Base-by-base conservation (phyloP, 1,140 invertebrate genomes). In the Zaprionus vittiger region DNA sequence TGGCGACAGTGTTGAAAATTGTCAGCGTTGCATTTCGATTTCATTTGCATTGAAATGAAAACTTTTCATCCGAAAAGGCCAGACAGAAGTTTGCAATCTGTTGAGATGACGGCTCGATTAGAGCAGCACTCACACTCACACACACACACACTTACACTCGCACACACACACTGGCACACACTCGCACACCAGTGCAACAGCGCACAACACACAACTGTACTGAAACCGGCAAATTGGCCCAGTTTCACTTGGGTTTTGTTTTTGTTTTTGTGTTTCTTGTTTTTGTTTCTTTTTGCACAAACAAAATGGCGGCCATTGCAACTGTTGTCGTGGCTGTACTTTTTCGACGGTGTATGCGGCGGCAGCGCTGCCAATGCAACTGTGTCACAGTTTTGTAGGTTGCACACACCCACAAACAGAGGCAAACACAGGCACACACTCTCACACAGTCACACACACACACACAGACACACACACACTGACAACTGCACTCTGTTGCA, bases 261-360 rank as follows among this genome's bases (percentile, higher is more conserved):
- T 52, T 24, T 52, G 47, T 52, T 52, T 52, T 52, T n/a, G n/a
- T 17, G 2, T 11, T 47, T 2, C 4, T 9, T 22, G 20, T 52
- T 20, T 52, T 52, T 22, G 20, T 49, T 4, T 12, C 12, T 52
- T 83, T 73, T 71, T 65, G 61, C 72, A 73, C 72, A 78, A 81
- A 79, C 85, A 89, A 87, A 89, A 89, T 87, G 84, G 84, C 84
- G 81, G 85, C 79, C 76, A 73, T 60, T 90, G 85, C 81, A 91
- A 90, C 85, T 90, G 85, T 90, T 90, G 85, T 80, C 85, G 86
- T 85, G 85, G 85, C 85, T 90, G 85, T 90, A 90, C 85, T 90
- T 90, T 90, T 90, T 85, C 82, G 76, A 63, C 65, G 49, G 37
- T 62, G 77, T 71, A 47, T 59, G 67, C 28, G 28, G 28, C 28